These are phyloP conservation scores for Apotomis turbidana DNA, from an alignment of 2,888 invertebrate species.

Conservation along the genomic window DNA sequence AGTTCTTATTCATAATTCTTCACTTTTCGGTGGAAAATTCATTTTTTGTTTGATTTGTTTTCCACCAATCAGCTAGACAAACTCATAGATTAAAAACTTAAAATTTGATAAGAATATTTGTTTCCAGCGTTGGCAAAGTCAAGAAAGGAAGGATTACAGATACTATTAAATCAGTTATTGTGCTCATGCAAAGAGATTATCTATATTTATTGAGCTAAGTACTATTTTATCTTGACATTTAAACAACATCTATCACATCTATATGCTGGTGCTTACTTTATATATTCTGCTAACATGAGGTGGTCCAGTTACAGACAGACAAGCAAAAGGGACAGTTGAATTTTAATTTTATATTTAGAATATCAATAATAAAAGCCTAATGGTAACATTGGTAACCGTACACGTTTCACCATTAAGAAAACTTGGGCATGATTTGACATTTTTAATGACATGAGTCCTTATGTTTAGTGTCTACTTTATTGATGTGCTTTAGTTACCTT, in stretches of 20 bases:
- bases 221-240: constrained; percentile 14
- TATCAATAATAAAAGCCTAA: not conserved
- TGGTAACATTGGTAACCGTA: not conserved
- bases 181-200: constrained; percentile 20
- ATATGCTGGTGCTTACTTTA: constrained; percentile 39
- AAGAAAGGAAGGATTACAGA: constrained; percentile 8
- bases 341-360: not conserved
- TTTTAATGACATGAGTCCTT: too few relatives aligned
- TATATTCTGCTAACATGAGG: constrained; percentile 38
- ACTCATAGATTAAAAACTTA: too few relatives aligned
- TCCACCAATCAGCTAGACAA: too few relatives aligned
- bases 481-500: too few relatives aligned
- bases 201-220: not conserved
- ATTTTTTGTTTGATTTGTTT: too few relatives aligned
- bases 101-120: too few relatives aligned
- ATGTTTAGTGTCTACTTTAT: too few relatives aligned
- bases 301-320: constrained; percentile 41
- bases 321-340: constrained; percentile 32
- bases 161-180: constrained; percentile 1
- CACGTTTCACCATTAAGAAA: too few relatives aligned
- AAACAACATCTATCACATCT: constrained; percentile 40
- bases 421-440: too few relatives aligned
- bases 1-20: too few relatives aligned
- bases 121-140: not conserved
- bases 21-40: too few relatives aligned